Evolutionary conservation across 2,113 vertebrate species (phyloP).

Genomic region (Cephalophus harveyi): DNA sequence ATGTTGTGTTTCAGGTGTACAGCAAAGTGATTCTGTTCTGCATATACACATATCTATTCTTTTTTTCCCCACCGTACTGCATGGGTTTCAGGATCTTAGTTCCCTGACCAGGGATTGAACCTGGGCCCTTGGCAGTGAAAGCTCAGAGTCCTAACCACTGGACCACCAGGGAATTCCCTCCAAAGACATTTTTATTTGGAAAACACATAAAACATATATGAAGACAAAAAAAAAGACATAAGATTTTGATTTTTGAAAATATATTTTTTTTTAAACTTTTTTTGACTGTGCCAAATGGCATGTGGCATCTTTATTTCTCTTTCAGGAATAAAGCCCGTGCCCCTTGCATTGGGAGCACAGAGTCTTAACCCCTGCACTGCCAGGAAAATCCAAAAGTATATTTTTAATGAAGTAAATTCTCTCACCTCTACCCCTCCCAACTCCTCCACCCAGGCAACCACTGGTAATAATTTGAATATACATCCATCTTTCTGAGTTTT

Average conservation of each 20-base stretch:
- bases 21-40: background rate
- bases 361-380: background rate
- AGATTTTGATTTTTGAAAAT: background rate
- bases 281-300: background rate
- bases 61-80: no score
- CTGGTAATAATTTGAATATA: background rate
- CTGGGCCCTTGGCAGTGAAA: background rate
- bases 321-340: background rate
- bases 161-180: background rate
- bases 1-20: background rate
- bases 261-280: background rate
- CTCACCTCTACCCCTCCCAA: background rate
- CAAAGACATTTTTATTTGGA: background rate
- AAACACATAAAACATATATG: background rate
- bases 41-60: background rate
- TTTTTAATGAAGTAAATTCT: background rate
- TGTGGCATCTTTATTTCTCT: background rate
- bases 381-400: background rate
- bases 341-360: background rate
- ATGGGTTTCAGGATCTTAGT: background rate
- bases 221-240: background rate
- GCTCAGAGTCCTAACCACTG: background rate
- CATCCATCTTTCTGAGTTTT: background rate
- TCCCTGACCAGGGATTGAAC: background rate
- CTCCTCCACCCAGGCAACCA: background rate